Conservation (phyloP, 2,113 vertebrate genomes). For the Callospermophilus lateralis region DNA sequence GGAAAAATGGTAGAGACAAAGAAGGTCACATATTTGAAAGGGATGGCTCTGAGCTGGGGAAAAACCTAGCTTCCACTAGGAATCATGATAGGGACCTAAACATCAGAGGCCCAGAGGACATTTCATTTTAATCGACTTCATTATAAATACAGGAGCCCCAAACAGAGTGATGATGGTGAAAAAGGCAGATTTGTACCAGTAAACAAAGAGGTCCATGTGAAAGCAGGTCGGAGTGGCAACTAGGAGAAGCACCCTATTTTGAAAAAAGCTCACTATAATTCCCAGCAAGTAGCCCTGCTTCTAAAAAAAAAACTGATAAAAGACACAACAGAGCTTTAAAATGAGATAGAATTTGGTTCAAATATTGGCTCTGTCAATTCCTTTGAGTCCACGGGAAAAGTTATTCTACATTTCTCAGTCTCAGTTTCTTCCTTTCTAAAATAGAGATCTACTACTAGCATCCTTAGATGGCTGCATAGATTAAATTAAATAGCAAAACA, state of each 20-base stretch:
- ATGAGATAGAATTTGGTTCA: conserved; percentile 40
- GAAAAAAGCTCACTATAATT: conserved; percentile 13
- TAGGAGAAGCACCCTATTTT: not conserved
- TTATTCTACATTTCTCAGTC: conserved; percentile 29
- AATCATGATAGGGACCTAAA: conserved; percentile 14
- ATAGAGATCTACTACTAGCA: not conserved
- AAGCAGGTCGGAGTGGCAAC: conserved; percentile 5
- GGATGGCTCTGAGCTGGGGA: not conserved
- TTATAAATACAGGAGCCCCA: not conserved
- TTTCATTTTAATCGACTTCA: conserved; percentile 47
- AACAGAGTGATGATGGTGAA: not conserved
- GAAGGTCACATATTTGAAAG: not conserved
- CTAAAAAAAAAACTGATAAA: conserved; percentile 26
- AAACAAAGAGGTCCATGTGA: conserved; percentile 18
- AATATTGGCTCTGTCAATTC: conserved; percentile 21
- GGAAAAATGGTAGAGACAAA: not conserved
- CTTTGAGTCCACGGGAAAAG: conserved; percentile 50
- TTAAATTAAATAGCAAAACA: conserved; percentile 4
- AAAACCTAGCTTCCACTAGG: conserved; percentile 17
- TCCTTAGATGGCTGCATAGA: not conserved
- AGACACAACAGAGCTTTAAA: conserved; percentile 42
- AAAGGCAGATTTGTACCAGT: conserved; percentile 2
- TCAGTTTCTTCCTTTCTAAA: conserved; percentile 61
- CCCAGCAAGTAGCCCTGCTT: conserved; percentile 47
- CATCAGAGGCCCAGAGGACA: not conserved